Evolutionary conservation across 2,888 invertebrate genomes (phyloP).

Genomic region (Nomada hirtipes): DNA sequence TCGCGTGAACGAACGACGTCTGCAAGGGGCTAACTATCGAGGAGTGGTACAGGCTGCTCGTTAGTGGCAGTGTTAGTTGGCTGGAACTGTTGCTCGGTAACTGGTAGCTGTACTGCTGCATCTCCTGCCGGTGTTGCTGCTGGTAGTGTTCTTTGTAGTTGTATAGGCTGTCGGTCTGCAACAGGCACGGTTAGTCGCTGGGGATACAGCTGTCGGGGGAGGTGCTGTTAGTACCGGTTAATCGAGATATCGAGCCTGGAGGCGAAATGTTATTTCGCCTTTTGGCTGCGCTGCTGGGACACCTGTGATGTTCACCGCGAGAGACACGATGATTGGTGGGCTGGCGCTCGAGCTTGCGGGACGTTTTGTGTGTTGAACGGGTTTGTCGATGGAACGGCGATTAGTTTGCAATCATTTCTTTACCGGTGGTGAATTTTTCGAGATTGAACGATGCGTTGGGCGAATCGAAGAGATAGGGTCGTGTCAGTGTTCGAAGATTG

Average conservation of each 20-base stretch:
- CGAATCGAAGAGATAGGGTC: too few relatives aligned
- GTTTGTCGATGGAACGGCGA: too few relatives aligned
- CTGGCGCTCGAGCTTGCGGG: not conserved
- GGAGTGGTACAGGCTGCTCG: slow-evolving; percentile 81
- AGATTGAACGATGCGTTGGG: too few relatives aligned
- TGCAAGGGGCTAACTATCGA: slow-evolving; percentile 81
- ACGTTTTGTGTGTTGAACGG: too few relatives aligned
- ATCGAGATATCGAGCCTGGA: slow-evolving; percentile 19
- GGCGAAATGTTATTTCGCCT: slow-evolving; percentile 42
- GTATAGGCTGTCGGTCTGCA: slow-evolving; percentile 83
- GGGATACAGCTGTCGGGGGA: slow-evolving; percentile 46
- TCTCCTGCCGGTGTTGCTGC: slow-evolving; percentile 81
- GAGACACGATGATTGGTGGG: not conserved
- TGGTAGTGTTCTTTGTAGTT: slow-evolving; percentile 83
- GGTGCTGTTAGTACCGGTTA: slow-evolving; percentile 40
- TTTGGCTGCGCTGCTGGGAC: not conserved
- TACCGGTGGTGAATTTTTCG: too few relatives aligned
- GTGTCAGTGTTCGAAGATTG: too few relatives aligned
- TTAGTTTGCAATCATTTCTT: too few relatives aligned
- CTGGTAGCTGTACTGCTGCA: slow-evolving; percentile 84
- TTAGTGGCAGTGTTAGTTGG: slow-evolving; percentile 83
- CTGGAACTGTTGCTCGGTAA: slow-evolving; percentile 82
- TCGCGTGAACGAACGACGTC: slow-evolving; percentile 78
- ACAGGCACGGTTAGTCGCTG: slow-evolving; percentile 80
- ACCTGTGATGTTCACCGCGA: not conserved